phyloP scores from a whole-genome alignment of 2,888 invertebrate genomes.

The Tenthredo distinguenda region DNA sequence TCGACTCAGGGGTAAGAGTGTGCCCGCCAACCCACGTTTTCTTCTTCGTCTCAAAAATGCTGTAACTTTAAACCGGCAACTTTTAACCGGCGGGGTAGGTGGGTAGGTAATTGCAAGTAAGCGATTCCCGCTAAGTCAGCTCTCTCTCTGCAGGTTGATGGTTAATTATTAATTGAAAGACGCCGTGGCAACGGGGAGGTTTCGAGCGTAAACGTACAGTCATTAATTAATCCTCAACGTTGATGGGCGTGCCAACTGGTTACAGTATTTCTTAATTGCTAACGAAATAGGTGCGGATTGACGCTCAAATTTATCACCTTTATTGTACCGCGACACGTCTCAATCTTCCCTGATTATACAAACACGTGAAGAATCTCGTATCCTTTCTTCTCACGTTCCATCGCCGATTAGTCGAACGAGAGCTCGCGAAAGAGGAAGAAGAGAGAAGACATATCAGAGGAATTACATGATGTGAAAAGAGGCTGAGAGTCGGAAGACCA shows the following conservation, averaged over 20 bases:
- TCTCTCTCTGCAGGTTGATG: neutral
- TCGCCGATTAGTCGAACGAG: too few relatives aligned
- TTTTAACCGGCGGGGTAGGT: neutral
- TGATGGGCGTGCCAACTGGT: slow-evolving; percentile 9
- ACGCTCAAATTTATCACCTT: neutral
- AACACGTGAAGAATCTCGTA: neutral
- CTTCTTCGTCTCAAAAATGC: neutral
- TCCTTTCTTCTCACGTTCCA: too few relatives aligned
- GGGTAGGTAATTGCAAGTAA: neutral
- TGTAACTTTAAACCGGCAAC: neutral
- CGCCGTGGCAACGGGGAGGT: neutral
- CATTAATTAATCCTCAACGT: slow-evolving; percentile 11
- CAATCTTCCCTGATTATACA: neutral
- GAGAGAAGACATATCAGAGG: neutral
- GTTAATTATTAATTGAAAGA: slow-evolving; percentile 38
- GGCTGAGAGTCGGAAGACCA: neutral
- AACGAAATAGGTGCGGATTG: neutral
- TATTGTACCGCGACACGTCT: neutral
- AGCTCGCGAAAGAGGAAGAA: too few relatives aligned
- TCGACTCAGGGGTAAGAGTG: neutral
- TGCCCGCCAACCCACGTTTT: neutral
- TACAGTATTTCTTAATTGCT: slow-evolving; percentile 13
- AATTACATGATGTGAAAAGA: neutral
- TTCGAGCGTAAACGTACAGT: neutral
- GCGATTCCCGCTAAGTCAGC: slow-evolving; percentile 31